These are phyloP conservation scores for Spialia ferax DNA, from an alignment of 2,888 invertebrate species.

Conservation along the genomic window DNA sequence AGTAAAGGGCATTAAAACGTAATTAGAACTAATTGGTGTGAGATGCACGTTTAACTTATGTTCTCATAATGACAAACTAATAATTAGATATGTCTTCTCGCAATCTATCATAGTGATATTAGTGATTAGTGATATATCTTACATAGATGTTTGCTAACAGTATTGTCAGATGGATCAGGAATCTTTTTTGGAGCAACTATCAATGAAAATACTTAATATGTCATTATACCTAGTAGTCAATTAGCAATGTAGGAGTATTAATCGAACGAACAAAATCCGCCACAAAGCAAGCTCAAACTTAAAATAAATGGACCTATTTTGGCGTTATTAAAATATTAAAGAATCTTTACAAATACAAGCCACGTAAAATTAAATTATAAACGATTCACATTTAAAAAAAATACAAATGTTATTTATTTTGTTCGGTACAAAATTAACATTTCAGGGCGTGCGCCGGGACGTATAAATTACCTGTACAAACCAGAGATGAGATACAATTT, in stretches of 20 bases:
- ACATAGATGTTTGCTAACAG: too few species aligned
- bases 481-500: conserved; percentile 39
- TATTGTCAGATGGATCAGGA: too few species aligned
- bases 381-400: conserved; percentile 15
- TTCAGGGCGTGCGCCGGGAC: conserved; percentile 18
- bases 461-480: conserved; percentile 39
- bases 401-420: conserved; percentile 26
- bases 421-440: conserved; percentile 18
- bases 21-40: background rate
- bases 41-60: background rate
- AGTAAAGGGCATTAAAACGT: too few species aligned
- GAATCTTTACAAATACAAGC: background rate
- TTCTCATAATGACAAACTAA: background rate
- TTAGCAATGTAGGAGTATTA: too few species aligned
- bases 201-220: background rate
- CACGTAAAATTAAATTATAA: conserved; percentile 1
- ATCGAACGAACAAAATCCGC: too few species aligned
- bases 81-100: background rate
- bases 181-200: too few species aligned
- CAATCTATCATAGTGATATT: too few species aligned
- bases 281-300: background rate
- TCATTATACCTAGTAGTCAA: too few species aligned
- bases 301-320: background rate
- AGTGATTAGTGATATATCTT: too few species aligned
- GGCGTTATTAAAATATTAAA: background rate